A percentile compares a stretch with the other conserved stretches of the same genome.
phyloP scores from a whole-genome alignment of 2,113 vertebrate genomes.

The Ancistrus triradiatus region DNA sequence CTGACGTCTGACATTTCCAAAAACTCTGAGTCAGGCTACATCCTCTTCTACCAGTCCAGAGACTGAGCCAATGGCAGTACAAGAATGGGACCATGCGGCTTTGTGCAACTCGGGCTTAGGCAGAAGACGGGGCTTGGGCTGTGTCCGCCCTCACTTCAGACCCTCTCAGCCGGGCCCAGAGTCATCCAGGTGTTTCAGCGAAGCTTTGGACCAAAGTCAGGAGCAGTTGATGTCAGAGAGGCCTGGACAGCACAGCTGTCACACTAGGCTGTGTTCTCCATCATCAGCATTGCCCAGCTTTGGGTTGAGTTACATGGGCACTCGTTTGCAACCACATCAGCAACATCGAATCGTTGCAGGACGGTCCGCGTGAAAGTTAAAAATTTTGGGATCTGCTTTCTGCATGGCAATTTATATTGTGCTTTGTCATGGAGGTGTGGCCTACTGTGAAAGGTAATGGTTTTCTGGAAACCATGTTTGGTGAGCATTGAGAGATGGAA shows the following conservation, averaged over 20 bases:
- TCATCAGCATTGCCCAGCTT: conserved; percentile 11
- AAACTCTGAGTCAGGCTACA: conserved; percentile 90
- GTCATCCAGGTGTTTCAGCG: conserved; percentile 46
- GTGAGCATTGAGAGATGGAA: too few species aligned
- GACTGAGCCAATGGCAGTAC: conserved; percentile 65
- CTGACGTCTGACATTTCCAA: conserved; percentile 93
- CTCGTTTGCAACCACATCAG: conserved; percentile 1
- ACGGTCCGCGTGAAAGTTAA: conserved; percentile 14
- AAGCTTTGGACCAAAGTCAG: conserved; percentile 52
- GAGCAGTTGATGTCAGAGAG: conserved; percentile 37
- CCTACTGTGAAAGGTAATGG: too few species aligned
- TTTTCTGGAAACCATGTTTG: background rate
- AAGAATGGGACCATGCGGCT: conserved; percentile 47
- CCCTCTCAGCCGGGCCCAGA: conserved; percentile 34
- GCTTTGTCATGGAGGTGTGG: too few species aligned
- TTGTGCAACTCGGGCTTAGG: conserved; percentile 45
- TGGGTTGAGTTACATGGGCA: background rate
- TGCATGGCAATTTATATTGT: too few species aligned
- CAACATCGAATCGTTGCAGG: background rate
- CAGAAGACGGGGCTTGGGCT: conserved; percentile 39
- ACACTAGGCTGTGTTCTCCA: conserved; percentile 4
- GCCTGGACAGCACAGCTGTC: conserved; percentile 36
- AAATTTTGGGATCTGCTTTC: too few species aligned
- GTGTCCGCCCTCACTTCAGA: conserved; percentile 9
- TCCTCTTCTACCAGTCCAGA: conserved; percentile 92